Percentiles rank a stretch among this genome's conserved stretches.
Evolutionary conservation across 2,113 vertebrate genomes (phyloP).

Genomic region (Microcebus lehilahytsara): DNA sequence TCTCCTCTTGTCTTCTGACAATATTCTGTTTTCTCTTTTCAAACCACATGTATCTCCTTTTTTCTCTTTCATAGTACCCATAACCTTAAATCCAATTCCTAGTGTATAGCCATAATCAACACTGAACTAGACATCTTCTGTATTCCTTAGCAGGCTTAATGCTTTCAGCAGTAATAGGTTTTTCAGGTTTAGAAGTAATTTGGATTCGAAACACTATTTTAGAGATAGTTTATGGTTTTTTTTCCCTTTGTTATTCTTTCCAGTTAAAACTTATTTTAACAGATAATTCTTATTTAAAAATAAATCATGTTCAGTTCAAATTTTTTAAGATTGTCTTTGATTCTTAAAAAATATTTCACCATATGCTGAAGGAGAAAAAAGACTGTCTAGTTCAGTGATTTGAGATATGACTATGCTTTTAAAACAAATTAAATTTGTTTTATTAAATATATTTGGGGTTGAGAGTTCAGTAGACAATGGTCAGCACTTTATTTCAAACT

Average conservation of each 20-base stretch:
- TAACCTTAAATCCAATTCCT: not conserved
- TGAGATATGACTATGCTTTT: slow-evolving; percentile 36
- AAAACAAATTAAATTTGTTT: slow-evolving; percentile 63
- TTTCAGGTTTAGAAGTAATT: slow-evolving; percentile 34
- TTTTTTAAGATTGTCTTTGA: slow-evolving; percentile 54
- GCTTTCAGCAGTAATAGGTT: not conserved
- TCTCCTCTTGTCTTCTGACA: not conserved
- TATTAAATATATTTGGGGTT: slow-evolving; percentile 42
- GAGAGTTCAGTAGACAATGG: slow-evolving; percentile 58
- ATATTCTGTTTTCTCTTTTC: not conserved
- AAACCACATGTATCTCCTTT: not conserved
- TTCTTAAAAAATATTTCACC: slow-evolving; percentile 53
- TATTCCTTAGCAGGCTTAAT: not conserved
- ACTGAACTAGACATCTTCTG: not conserved
- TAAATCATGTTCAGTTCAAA: slow-evolving; percentile 29
- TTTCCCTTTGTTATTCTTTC: not conserved
- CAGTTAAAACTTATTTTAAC: slow-evolving; percentile 39
- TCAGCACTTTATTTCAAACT: slow-evolving; percentile 67
- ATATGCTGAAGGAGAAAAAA: slow-evolving; percentile 19
- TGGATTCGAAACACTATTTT: slow-evolving; percentile 36
- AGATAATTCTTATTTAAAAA: slow-evolving; percentile 56
- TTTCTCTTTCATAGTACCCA: not conserved
- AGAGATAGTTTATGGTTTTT: not conserved
- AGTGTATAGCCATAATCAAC: not conserved
- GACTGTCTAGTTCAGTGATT: slow-evolving; percentile 9